Evolutionary conservation across 2,888 invertebrate species (phyloP).

Genomic region (Dicycla oo): DNA sequence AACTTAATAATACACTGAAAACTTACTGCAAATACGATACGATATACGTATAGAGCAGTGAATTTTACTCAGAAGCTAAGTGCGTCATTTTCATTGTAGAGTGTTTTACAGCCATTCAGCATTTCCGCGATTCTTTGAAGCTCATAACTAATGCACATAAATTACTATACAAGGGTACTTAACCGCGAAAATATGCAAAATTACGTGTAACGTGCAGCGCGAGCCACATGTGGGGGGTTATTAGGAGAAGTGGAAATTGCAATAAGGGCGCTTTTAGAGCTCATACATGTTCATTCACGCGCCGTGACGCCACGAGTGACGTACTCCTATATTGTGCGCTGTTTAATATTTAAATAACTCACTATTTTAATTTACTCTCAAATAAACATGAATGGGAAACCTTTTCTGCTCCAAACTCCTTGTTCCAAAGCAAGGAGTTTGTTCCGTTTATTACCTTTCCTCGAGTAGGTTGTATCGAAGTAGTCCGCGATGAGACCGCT

Average conservation of each 20-base stretch:
- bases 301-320: constrained; percentile 41
- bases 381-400: constrained; percentile 17
- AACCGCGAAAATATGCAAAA: constrained; percentile 80
- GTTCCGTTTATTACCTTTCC: constrained; percentile 44
- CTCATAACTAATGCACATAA: constrained; percentile 82
- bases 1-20: constrained; percentile 4
- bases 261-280: constrained; percentile 71
- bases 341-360: constrained; percentile 48
- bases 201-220: constrained; percentile 76
- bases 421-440: constrained; percentile 10
- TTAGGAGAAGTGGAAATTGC: constrained; percentile 81
- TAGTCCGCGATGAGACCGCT: constrained; percentile 65
- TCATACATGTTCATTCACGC: constrained; percentile 70
- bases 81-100: constrained; percentile 63
- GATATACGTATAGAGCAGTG: constrained; percentile 24
- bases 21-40: constrained; percentile 17
- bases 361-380: constrained; percentile 22
- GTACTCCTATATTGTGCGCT: constrained; percentile 36
- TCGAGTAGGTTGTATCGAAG: constrained; percentile 69
- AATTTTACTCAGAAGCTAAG: constrained; percentile 53
- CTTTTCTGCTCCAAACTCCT: neutral
- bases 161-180: constrained; percentile 79
- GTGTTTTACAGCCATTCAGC: constrained; percentile 68
- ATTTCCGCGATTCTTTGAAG: constrained; percentile 73
- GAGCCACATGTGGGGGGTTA: constrained; percentile 76